Evolutionary conservation across 2,888 invertebrate species (phyloP), one percentile per base, ranked within the genome.

Genomic region (Ametastegia equiseti): DNA sequence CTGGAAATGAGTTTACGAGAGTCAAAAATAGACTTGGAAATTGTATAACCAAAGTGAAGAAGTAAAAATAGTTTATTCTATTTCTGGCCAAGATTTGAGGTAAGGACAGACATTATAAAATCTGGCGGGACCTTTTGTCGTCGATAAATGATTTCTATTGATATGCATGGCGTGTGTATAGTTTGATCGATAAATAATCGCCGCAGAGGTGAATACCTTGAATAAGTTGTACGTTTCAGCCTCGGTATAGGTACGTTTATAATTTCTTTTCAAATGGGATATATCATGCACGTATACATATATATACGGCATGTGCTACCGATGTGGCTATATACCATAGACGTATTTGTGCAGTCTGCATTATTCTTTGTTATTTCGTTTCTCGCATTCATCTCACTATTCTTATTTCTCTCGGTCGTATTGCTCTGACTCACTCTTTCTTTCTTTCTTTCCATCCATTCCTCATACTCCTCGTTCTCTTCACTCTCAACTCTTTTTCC

Each of bases 351-450:
- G 78, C 42, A 60, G 78, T 78, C 60, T 78, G 78, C 78, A 45
- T 78, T 57, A 78, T 57, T 78, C 45, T 50, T 45, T 42, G 60
- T 78, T 78, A 30, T 78, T 63, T 78, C 75, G 75, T 45, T 71
- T 71, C 71, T 71, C 71, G 47, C 67, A 42, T 42, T 67, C 67
- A 39, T 50, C 84, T 60, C 73, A 19, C 45, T 57, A 33, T 75
- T 30, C 75, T 50, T 77, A 30, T 77, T 13, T 50, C n/a, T 27
- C 33, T 33, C 60, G n/a, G n/a, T n/a, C n/a, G n/a, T n/a, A n/a
- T n/a, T 23, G 54, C 36, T 65, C 57, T 45, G 45, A 9, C 27
- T 45, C 15, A 30, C 79, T 79, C 19, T 75, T 39, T 50, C 42
- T n/a, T 23, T 57, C 6, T 23, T 19, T 1, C 13, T 50, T 39